A percentile compares a stretch with the other conserved stretches of the same genome.
Evolutionary conservation across 2,888 invertebrate genomes (phyloP).

Genomic region (Barypeithes pellucidus): DNA sequence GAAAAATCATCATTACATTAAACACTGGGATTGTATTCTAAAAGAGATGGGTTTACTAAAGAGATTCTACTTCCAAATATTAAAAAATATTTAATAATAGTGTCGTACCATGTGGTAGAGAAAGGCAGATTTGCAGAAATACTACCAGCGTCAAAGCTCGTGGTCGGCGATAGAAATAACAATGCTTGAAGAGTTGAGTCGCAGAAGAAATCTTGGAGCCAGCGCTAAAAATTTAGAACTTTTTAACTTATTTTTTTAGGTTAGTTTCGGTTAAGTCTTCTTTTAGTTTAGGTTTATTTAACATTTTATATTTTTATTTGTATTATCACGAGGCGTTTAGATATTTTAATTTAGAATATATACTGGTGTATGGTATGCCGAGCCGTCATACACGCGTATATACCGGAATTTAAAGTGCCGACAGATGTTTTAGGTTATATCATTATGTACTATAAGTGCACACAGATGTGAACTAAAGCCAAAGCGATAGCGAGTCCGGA

Average conservation of each 20-base stretch:
- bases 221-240: slow-evolving; percentile 62
- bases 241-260: slow-evolving; percentile 55
- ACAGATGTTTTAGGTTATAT: slow-evolving; percentile 68
- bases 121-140: slow-evolving; percentile 71
- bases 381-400: slow-evolving; percentile 67
- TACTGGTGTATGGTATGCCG: slow-evolving; percentile 64
- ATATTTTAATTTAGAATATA: slow-evolving; percentile 64
- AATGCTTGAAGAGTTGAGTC: slow-evolving; percentile 67
- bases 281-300: slow-evolving; percentile 56
- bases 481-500: slow-evolving; percentile 56
- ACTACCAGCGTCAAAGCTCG: slow-evolving; percentile 70
- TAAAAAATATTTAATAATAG: slow-evolving; percentile 27
- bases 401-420: slow-evolving; percentile 67
- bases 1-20: too few relatives aligned
- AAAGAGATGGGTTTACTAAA: slow-evolving; percentile 6
- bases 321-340: slow-evolving; percentile 59
- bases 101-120: slow-evolving; percentile 70
- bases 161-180: slow-evolving; percentile 68
- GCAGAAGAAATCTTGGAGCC: slow-evolving; percentile 65
- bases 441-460: slow-evolving; percentile 68
- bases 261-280: slow-evolving; percentile 49
- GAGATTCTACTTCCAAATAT: slow-evolving; percentile 13
- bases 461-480: slow-evolving; percentile 70
- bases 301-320: slow-evolving; percentile 50
- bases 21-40: neutral